Evolutionary conservation across 2,888 invertebrate species (phyloP).

Genomic region (Philereme transversata): DNA sequence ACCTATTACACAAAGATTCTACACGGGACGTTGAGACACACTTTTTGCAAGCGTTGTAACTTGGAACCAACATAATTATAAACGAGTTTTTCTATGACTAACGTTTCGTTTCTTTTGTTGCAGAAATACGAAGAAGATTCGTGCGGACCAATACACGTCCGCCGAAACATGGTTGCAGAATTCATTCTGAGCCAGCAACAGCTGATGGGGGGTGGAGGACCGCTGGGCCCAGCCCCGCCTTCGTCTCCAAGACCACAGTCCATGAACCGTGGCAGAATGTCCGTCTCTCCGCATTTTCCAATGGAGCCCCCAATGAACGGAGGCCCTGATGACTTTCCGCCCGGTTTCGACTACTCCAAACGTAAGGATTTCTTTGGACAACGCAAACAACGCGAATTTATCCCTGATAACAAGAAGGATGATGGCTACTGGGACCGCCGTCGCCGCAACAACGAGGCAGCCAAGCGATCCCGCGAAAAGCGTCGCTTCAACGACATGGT

Average conservation of each 20-base stretch:
- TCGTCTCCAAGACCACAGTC: conserved; percentile 64
- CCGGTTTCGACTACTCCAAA: conserved; percentile 85
- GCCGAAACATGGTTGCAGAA: conserved; percentile 94
- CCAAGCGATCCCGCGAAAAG: conserved; percentile 98
- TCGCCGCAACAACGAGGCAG: conserved; percentile 98
- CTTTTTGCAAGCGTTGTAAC: conserved; percentile 73
- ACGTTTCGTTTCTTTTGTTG: conserved; percentile 69
- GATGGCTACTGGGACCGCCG: conserved; percentile 99
- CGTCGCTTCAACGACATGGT: conserved; percentile 98
- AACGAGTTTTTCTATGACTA: conserved; percentile 55
- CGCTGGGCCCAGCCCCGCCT: conserved; percentile 68
- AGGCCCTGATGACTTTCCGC: conserved; percentile 70
- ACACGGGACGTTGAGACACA: conserved; percentile 72
- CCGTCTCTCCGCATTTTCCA: conserved; percentile 73
- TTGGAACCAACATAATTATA: conserved; percentile 58
- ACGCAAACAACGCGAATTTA: conserved; percentile 97
- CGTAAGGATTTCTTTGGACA: conserved; percentile 94
- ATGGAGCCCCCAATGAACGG: conserved; percentile 71
- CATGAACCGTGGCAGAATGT: conserved; percentile 66
- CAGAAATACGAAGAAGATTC: conserved; percentile 77
- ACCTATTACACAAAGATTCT: conserved; percentile 69
- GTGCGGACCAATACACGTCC: conserved; percentile 79
- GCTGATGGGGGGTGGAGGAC: conserved; percentile 69
- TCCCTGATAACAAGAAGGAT: conserved; percentile 98
- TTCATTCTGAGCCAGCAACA: conserved; percentile 90